Conservation (phyloP, 2,797 vertebrate genomes). For the Sebastes itinus region DNA sequence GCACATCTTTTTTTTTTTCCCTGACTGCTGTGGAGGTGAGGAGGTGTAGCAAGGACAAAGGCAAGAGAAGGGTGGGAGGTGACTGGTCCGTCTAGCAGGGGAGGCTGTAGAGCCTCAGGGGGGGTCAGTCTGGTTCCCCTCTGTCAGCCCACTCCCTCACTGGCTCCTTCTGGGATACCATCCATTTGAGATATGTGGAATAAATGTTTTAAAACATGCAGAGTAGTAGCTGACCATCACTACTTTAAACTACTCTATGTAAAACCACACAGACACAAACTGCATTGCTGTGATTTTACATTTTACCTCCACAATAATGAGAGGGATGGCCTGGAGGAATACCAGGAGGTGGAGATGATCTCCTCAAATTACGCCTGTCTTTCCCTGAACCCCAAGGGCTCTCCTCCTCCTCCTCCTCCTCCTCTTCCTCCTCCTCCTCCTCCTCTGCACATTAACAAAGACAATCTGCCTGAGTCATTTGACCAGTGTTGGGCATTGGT, state of each 20-base stretch:
- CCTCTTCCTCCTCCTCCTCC: constrained; percentile 10
- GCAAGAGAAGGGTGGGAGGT: constrained; percentile 43
- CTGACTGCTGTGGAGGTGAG: constrained; percentile 11
- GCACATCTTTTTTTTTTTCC: constrained; percentile 20
- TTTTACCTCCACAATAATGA: constrained; percentile 17
- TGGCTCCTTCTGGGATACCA: neutral
- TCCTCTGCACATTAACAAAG: constrained; percentile 50
- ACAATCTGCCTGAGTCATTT: constrained; percentile 39
- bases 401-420: constrained; percentile 21
- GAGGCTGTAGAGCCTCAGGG: constrained; percentile 38
- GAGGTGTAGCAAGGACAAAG: constrained; percentile 65
- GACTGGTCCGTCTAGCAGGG: constrained; percentile 40
- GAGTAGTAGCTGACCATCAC: neutral
- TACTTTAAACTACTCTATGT: neutral
- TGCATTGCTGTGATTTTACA: neutral
- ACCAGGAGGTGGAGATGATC: constrained; percentile 52
- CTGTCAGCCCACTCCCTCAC: constrained; percentile 6
- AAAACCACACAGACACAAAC: neutral
- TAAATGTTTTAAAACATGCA: constrained; percentile 4
- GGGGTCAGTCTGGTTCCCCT: constrained; percentile 30
- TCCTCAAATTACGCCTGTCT: constrained; percentile 64
- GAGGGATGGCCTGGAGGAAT: constrained; percentile 29
- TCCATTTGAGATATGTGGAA: neutral
- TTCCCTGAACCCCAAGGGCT: constrained; percentile 35
- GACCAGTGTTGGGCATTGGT: constrained; percentile 10